Evolutionary conservation across 2,888 invertebrate genomes (phyloP), one percentile per base, ranked within the genome.

Genomic region (Aromia moschata): DNA sequence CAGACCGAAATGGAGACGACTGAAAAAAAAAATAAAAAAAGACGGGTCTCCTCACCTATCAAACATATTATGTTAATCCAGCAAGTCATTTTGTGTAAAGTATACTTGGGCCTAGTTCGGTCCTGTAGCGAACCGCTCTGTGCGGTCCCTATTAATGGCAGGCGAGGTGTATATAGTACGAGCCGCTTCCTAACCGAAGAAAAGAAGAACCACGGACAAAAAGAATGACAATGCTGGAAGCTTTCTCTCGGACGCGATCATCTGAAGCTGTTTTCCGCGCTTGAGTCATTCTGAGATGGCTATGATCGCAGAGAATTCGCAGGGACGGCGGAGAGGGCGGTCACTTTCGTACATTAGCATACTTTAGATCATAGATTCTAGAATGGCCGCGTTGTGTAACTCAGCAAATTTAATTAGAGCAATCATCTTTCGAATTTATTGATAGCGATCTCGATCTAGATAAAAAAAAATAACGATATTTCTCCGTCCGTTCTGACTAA

Each of bases 311-410:
- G n/a, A n/a, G n/a, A n/a, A n/a, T n/a, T n/a, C n/a, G n/a, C n/a
- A n/a, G n/a, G n/a, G n/a, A n/a, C n/a, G n/a, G n/a, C n/a, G n/a
- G n/a, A n/a, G n/a, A n/a, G n/a, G n/a, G n/a, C n/a, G n/a, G n/a
- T 52, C 58, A 52, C 56, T 44, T 64, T 44, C 53, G 47, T n/a
- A 58, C 56, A 64, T 64, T 58, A 60, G 38, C 63, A 64, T 64
- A 46, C n/a, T 16, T 53, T 52, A n/a, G n/a, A n/a, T n/a, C n/a
- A n/a, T 58, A 40, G 55, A 52, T 49, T 58, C 36, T 38, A 54
- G 46, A 60, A 49, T 49, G 58, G 16, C 46, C 30, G 47, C 53
- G 53, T 61, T 47, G 49, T 49, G 55, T 56, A 64, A 64, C 59
- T 57, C 58, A 11, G 9, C 12, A 36, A 37, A 36, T 47, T 47